Evolutionary conservation across 2,888 invertebrate genomes (phyloP).

Genomic region (Agonum fuliginosum): DNA sequence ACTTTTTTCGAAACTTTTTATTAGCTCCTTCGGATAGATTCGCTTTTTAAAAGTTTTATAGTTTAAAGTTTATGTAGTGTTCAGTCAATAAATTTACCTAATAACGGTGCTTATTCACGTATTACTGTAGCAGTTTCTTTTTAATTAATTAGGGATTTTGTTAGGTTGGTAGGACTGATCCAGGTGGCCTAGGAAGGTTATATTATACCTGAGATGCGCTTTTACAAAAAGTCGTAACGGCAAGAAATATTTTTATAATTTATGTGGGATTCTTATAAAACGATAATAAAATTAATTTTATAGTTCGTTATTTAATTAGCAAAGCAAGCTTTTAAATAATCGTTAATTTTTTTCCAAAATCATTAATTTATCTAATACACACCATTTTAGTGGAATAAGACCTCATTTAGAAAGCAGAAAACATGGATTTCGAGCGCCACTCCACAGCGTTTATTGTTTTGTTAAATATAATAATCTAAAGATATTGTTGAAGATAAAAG

Average conservation of each 20-base stretch:
- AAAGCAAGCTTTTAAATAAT: neutral
- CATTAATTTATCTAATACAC: no score
- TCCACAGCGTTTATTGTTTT: no score
- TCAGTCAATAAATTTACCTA: neutral
- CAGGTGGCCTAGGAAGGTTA: neutral
- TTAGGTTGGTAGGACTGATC: neutral
- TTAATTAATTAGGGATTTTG: neutral
- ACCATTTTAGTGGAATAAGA: no score
- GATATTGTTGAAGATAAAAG: no score
- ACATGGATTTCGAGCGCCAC: no score
- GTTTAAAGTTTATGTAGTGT: neutral
- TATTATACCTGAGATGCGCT: no score
- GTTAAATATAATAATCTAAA: no score
- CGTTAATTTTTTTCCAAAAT: neutral
- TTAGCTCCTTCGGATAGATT: neutral
- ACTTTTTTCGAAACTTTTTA: conserved; percentile 12
- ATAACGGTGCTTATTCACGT: neutral
- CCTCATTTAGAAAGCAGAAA: no score
- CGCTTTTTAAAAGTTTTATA: neutral
- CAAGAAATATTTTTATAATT: no score
- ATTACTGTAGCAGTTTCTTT: neutral
- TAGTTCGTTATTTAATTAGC: neutral
- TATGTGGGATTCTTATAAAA: no score
- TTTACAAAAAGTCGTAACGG: no score
- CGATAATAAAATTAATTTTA: neutral